These are phyloP conservation scores for Camponotus floridanus DNA, from an alignment of 1,140 invertebrate species.

Conservation along the genomic window DNA sequence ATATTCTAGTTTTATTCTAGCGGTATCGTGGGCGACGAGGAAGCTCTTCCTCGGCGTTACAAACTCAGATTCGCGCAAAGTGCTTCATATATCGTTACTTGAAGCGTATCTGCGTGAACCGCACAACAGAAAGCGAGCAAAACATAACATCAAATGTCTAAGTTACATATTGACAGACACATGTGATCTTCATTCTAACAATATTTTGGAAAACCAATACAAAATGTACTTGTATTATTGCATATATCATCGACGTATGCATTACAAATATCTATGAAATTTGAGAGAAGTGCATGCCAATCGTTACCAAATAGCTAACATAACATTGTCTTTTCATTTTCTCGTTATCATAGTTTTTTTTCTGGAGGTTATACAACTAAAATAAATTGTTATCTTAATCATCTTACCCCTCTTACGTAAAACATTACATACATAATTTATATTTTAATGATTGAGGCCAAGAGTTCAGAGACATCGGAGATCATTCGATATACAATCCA, in stretches of 20 bases:
- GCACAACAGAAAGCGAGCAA: background rate
- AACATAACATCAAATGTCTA: slow-evolving; percentile 41
- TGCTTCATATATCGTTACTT: background rate
- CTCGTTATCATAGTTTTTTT: background rate
- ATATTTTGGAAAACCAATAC: slow-evolving; percentile 42
- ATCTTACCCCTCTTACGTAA: background rate
- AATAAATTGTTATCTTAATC: slow-evolving; percentile 8
- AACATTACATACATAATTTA: slow-evolving; percentile 1
- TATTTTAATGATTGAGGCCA: background rate
- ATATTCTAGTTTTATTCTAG: background rate
- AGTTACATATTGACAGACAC: background rate
- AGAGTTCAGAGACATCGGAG: slow-evolving; percentile 32
- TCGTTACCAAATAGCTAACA: background rate
- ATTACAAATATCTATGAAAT: slow-evolving; percentile 44
- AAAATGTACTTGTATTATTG: slow-evolving; percentile 53
- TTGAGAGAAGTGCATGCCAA: slow-evolving; percentile 41
- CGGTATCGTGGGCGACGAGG: too few species aligned
- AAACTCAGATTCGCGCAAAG: background rate
- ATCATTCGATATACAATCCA: background rate
- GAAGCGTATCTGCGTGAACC: slow-evolving; percentile 16
- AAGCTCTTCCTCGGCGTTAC: background rate
- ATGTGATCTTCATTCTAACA: background rate
- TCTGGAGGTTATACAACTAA: background rate
- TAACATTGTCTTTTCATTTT: background rate
- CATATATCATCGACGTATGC: slow-evolving; percentile 29